Evolutionary conservation across 2,888 invertebrate genomes (phyloP), one percentile per base, ranked within the genome.

Genomic region (Noctua pronuba): DNA sequence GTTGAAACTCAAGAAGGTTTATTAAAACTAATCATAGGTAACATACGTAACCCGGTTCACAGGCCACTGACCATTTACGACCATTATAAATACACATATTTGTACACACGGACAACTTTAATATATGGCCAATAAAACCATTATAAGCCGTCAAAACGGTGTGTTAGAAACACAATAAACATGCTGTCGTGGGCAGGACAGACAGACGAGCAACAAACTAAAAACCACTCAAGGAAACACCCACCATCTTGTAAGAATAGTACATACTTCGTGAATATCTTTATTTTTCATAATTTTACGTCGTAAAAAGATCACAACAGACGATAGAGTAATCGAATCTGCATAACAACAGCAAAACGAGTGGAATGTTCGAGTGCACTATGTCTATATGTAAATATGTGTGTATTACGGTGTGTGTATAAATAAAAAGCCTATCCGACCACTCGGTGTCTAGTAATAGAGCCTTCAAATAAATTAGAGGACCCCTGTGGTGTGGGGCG

Each of bases 381-480:
- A 87, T 88, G 89, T 89, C 75, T 89, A 90, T 87, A 91, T 91
- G 90, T 91, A 92, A 91, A 91, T 81, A 81, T 90, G 83, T 86
- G 84, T 86, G 88, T 89, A 91, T 89, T 90, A 89, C 89, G 41
- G 89, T 85, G 86, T 89, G 86, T 88, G 83, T 88, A 88, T 91
- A 91, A 90, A 91, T 92, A 90, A 91, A 91, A 90, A 88, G 85
- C 82, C 84, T 89, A 88, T 90, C 88, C 84, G 85, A 87, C 90
- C 88, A 89, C 88, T 84, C 88, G 90, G 89, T 87, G 82, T 88
- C 88, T 82, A 75, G 93, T 93, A 92, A 95, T 94, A 94, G 92
- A 92, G 91, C 92, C 92, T 92, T 94, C 93, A 92, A 91, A 94
- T 95, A 95, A 94, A 94, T 94, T 86, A 92, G 91, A 88, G 90